These are phyloP conservation scores for Caradrina kadenii DNA, from an alignment of 2,888 invertebrate genomes.

Conservation along the genomic window DNA sequence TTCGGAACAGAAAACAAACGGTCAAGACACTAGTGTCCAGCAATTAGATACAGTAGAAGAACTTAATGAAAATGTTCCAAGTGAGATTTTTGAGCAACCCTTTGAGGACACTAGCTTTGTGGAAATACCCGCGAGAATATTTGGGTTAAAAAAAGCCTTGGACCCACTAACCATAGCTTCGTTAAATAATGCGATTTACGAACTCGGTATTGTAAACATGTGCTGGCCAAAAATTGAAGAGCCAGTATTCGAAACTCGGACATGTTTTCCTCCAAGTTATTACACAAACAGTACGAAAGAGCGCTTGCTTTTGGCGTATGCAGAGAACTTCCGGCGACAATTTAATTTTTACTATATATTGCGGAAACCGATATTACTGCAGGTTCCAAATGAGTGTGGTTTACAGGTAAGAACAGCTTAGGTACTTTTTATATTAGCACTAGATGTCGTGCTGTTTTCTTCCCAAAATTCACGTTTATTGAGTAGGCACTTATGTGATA, in stretches of 20 bases:
- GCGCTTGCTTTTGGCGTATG: conserved; percentile 92
- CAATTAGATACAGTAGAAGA: conserved; percentile 82
- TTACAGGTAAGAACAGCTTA: conserved; percentile 91
- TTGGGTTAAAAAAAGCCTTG: conserved; percentile 75
- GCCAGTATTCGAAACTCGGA: conserved; percentile 90
- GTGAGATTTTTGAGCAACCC: conserved; percentile 78
- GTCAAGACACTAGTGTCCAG: conserved; percentile 71
- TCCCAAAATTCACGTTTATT: not conserved
- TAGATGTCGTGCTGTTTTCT: conserved; percentile 21
- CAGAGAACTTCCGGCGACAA: conserved; percentile 95
- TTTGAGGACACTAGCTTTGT: conserved; percentile 76
- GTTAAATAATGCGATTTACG: conserved; percentile 91
- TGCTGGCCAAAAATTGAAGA: conserved; percentile 91
- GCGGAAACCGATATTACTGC: conserved; percentile 92
- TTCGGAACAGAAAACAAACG: conserved; percentile 66
- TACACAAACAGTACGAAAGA: conserved; percentile 93
- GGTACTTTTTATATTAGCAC: conserved; percentile 39
- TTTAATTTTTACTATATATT: conserved; percentile 89
- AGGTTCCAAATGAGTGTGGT: conserved; percentile 94
- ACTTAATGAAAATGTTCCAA: conserved; percentile 80
- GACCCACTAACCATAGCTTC: conserved; percentile 86
- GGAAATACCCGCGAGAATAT: conserved; percentile 83
- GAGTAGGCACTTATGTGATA: not conserved
- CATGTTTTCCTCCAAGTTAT: conserved; percentile 92
- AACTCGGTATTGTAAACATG: conserved; percentile 91